phyloP scores from a whole-genome alignment of 2,888 invertebrate species.

The Chaetoderma sp. region DNA sequence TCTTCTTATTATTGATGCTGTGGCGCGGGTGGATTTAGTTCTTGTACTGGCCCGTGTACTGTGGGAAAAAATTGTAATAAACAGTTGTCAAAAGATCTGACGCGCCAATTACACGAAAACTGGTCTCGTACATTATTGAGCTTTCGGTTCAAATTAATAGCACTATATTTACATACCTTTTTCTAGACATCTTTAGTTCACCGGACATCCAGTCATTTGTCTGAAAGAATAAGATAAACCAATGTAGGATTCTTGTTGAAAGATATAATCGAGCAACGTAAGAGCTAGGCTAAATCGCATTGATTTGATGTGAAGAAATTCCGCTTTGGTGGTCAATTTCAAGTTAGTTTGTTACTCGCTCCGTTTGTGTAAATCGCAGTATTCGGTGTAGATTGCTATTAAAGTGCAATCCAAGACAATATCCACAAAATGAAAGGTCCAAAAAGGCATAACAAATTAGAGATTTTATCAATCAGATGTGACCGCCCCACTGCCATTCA shows the following conservation, averaged over 20 bases:
- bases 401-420: not conserved
- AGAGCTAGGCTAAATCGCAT: not conserved
- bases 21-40: conserved; percentile 34
- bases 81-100: no score
- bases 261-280: not conserved
- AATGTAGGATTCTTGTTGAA: not conserved
- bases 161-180: conserved; percentile 44
- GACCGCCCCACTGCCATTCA: not conserved
- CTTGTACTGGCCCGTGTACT: conserved; percentile 44
- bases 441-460: not conserved
- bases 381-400: not conserved
- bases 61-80: no score
- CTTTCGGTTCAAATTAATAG: no score
- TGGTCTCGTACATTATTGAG: no score
- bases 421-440: not conserved
- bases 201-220: not conserved
- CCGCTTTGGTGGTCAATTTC: not conserved
- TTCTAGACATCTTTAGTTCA: conserved; percentile 48
- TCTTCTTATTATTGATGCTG: conserved; percentile 40
- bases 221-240: not conserved
- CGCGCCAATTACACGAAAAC: no score
- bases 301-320: not conserved
- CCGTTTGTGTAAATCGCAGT: not conserved
- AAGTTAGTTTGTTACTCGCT: not conserved
- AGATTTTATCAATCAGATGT: no score